Percentiles rank a stretch among this genome's conserved stretches.
Conservation (phyloP, 1,140 invertebrate genomes). For the Pogonognathellus flavescens region DNA sequence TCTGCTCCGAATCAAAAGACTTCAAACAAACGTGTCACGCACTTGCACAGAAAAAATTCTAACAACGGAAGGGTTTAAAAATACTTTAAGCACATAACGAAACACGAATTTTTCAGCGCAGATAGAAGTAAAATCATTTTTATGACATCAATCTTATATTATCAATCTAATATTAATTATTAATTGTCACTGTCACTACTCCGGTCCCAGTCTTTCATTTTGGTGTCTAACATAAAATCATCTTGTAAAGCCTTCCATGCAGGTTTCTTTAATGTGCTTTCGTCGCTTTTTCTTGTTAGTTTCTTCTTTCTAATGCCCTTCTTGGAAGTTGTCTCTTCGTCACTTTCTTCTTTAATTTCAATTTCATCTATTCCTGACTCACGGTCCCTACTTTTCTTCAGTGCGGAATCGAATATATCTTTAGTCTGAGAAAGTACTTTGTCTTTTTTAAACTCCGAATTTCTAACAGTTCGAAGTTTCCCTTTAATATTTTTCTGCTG, state of each 20-base stretch:
- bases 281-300: not conserved
- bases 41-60: not conserved
- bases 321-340: slow-evolving; percentile 45
- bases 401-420: slow-evolving; percentile 59
- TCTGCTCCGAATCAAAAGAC: not conserved
- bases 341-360: slow-evolving; percentile 70
- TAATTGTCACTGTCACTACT: slow-evolving; percentile 69
- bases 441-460: slow-evolving; percentile 84
- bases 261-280: slow-evolving; percentile 63
- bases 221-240: slow-evolving; percentile 89
- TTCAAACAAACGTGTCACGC: not conserved
- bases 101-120: not conserved
- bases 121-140: not conserved
- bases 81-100: not conserved
- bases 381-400: slow-evolving; percentile 59
- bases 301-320: not conserved
- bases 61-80: no score
- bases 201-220: slow-evolving; percentile 93
- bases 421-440: slow-evolving; percentile 78
- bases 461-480: slow-evolving; percentile 80
- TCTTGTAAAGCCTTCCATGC: slow-evolving; percentile 78
- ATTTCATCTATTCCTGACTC: slow-evolving; percentile 37
- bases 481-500: slow-evolving; percentile 85
- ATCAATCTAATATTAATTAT: not conserved
- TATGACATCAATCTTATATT: slow-evolving; percentile 14